Evolutionary conservation across 2,113 vertebrate species (phyloP).

Genomic region (human (Homo sapiens)): GRCh38 chr5:118173501-118174000

Average conservation of each 20-base stretch:
- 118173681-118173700: neutral
- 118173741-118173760: neutral
- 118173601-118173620: neutral
- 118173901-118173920: neutral
- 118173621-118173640: constrained; percentile 15
- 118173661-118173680: neutral
- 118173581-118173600: constrained; percentile 5
- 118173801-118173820: neutral
- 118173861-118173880: neutral
- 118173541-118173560: constrained; percentile 30
- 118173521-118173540: neutral
- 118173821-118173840: neutral
- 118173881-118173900: neutral
- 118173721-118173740: neutral
- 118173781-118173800: neutral
- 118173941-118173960: constrained; percentile 52
- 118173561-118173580: neutral
- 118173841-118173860: neutral
- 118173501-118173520: constrained; percentile 13
- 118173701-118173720: constrained; percentile 22
- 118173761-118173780: neutral
- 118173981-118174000: neutral
- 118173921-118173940: constrained; percentile 15
- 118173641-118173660: neutral
- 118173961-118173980: constrained; percentile 24